Conservation (phyloP, 2,113 vertebrate genomes). For the Poeciliopsis retropinna region DNA sequence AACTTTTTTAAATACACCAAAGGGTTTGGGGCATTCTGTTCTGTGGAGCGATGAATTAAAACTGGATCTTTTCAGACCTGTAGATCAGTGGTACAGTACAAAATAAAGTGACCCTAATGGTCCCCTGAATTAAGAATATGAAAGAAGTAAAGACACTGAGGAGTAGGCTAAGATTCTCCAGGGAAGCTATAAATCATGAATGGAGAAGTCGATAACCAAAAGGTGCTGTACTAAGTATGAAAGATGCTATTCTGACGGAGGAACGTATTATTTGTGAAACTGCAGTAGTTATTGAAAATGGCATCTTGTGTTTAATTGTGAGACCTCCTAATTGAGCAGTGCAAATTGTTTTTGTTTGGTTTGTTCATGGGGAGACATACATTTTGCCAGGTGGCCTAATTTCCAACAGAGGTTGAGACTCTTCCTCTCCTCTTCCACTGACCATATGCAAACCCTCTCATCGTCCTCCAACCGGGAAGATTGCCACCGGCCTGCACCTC, state of each 20-base stretch:
- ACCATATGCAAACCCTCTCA: conserved; percentile 26
- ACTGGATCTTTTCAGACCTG: not conserved
- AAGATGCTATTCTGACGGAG: not conserved
- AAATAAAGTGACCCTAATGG: not conserved
- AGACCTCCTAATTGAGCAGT: not conserved
- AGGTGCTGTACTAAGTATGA: not conserved
- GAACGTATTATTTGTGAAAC: not conserved
- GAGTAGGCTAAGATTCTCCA: not conserved
- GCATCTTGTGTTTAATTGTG: not conserved
- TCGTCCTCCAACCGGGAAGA: conserved; percentile 31
- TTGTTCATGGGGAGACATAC: not conserved
- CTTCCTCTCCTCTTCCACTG: not conserved
- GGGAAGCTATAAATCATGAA: not conserved
- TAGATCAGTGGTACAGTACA: no score
- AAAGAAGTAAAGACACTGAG: not conserved
- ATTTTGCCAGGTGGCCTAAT: not conserved
- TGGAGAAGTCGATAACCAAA: not conserved
- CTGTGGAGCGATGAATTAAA: not conserved
- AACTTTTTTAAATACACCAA: not conserved
- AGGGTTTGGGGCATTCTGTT: not conserved
- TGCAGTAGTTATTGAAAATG: not conserved
- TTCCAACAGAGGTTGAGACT: not conserved
- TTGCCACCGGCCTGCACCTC: conserved; percentile 26
- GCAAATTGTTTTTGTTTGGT: not conserved
- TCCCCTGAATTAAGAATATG: not conserved